Evolutionary conservation across 2,888 invertebrate species (phyloP).

Genomic region (Conops quadrifasciatus): DNA sequence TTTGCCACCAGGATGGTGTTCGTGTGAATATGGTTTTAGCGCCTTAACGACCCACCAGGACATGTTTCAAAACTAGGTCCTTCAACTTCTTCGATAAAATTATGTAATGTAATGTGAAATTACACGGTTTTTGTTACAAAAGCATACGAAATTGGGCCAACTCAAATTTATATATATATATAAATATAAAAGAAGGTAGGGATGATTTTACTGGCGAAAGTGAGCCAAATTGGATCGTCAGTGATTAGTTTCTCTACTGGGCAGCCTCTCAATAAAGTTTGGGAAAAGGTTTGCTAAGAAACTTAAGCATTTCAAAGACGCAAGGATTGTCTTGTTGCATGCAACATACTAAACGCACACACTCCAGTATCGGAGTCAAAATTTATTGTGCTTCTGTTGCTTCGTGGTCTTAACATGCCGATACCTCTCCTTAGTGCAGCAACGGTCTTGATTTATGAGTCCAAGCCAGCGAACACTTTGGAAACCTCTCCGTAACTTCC

Average conservation of each 20-base stretch:
- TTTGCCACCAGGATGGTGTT: not conserved
- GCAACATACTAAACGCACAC: constrained; percentile 38
- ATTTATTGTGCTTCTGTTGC: constrained; percentile 50
- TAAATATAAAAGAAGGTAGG: no score
- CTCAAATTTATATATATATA: no score
- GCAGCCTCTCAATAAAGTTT: constrained; percentile 50
- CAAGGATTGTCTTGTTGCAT: constrained; percentile 40
- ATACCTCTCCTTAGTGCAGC: no score
- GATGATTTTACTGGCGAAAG: no score
- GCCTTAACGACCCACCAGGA: no score
- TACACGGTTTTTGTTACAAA: no score
- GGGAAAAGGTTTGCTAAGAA: constrained; percentile 8
- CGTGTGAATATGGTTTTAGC: not conserved
- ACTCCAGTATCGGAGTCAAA: constrained; percentile 54
- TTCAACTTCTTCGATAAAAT: no score
- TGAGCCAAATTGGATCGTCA: no score
- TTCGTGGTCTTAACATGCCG: not conserved
- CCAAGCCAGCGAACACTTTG: not conserved
- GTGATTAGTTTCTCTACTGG: not conserved
- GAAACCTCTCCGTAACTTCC: not conserved
- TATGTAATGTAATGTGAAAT: no score
- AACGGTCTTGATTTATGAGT: constrained; percentile 11
- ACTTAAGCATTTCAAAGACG: constrained; percentile 11
- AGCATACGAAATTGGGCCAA: no score
- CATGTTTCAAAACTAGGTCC: no score